A percentile compares a stretch with the other conserved stretches of the same genome.
Evolutionary conservation across 2,888 invertebrate species (phyloP).

Genomic region (Disparrhopalites patrizii): DNA sequence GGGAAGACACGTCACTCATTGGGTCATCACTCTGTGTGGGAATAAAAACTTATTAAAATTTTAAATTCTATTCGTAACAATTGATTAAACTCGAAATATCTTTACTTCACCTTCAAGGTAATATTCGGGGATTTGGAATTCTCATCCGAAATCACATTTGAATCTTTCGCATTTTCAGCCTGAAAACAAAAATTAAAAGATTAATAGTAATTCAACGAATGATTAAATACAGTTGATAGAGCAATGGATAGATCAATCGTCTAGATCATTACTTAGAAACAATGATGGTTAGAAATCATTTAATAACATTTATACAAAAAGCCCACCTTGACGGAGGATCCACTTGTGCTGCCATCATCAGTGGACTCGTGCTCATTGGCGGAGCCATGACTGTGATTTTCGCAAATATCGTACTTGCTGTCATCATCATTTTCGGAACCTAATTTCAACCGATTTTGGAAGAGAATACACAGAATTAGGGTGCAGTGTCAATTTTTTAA

Average conservation of each 20-base stretch:
- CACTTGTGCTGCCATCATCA: conserved; percentile 45
- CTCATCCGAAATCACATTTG: conserved; percentile 34
- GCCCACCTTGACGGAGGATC: conserved; percentile 42
- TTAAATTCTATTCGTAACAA: background rate
- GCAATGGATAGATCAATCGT: too few species aligned
- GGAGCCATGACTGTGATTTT: conserved; percentile 14
- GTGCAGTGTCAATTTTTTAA: background rate
- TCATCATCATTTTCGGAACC: conserved; percentile 12
- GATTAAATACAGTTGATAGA: background rate
- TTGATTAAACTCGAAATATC: background rate
- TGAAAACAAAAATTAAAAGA: background rate
- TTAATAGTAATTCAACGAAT: background rate
- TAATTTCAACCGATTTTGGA: background rate
- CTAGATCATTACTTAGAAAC: too few species aligned
- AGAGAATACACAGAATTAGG: background rate
- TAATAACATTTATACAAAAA: background rate
- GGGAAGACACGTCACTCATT: conserved; percentile 61
- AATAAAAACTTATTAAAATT: too few species aligned
- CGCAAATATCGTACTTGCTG: conserved; percentile 15
- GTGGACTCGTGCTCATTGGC: conserved; percentile 39
- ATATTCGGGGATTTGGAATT: conserved; percentile 46
- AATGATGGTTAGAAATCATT: too few species aligned
- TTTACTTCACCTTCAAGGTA: conserved; percentile 46
- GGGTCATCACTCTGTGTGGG: conserved; percentile 89
- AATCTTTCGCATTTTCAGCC: conserved; percentile 18